phyloP scores from a whole-genome alignment of 1,140 invertebrate genomes.

The Trichogramma pretiosum region DNA sequence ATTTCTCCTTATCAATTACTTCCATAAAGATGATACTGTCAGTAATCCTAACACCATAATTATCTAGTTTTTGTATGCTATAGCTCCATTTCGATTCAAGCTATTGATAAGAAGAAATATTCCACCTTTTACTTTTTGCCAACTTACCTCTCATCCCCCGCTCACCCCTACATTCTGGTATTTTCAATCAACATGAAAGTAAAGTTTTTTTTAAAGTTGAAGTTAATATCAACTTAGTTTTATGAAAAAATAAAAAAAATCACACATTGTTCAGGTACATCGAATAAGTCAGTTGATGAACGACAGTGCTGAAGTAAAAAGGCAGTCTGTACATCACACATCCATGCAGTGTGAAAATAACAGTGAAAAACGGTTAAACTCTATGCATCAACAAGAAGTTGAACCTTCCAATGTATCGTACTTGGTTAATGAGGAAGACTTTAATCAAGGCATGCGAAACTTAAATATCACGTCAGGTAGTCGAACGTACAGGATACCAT shows the following conservation, averaged over 20 bases:
- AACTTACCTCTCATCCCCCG: too few relatives aligned
- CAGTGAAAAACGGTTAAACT: conserved; percentile 39
- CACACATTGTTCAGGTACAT: conserved; percentile 43
- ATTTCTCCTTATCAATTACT: too few relatives aligned
- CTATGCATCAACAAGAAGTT: conserved; percentile 67
- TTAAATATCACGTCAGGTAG: conserved; percentile 79
- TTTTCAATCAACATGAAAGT: too few relatives aligned
- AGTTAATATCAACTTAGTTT: too few relatives aligned
- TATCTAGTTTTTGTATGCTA: too few relatives aligned
- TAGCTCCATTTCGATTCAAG: too few relatives aligned
- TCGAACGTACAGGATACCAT: conserved; percentile 78
- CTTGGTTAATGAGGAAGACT: conserved; percentile 60
- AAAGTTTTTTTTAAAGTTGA: too few relatives aligned
- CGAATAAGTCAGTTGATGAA: conserved; percentile 46
- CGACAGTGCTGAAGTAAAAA: conserved; percentile 41
- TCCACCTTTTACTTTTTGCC: conserved; percentile 9
- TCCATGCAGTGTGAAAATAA: conserved; percentile 37
- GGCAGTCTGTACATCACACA: conserved; percentile 38
- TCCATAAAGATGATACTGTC: too few relatives aligned
- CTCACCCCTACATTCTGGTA: too few relatives aligned
- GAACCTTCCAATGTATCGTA: conserved; percentile 88
- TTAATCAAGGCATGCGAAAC: conserved; percentile 56
- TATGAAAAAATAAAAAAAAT: too few relatives aligned
- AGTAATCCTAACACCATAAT: too few relatives aligned
- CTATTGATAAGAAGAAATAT: too few relatives aligned